A percentile compares a stretch with the other conserved stretches of the same genome.
Evolutionary conservation across 2,888 invertebrate species (phyloP).

Genomic region (Ectobius pallidus): DNA sequence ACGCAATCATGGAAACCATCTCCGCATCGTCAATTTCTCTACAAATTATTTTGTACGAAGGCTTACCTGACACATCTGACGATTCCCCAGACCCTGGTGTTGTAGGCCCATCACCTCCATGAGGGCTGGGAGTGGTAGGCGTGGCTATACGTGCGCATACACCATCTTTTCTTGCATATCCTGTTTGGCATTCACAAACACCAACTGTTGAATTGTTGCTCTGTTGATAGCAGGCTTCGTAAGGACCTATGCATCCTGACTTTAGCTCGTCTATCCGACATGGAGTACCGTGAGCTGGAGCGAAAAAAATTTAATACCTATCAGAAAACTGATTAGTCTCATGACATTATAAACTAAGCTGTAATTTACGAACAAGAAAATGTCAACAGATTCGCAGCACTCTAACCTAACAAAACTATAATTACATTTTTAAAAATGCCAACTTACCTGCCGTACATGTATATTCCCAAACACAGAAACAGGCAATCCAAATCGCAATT

Average conservation of each 20-base stretch:
- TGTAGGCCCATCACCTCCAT: neutral
- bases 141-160: neutral
- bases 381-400: no score
- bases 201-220: neutral
- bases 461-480: neutral
- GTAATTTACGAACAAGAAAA: no score
- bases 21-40: no score
- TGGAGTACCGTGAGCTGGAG: no score
- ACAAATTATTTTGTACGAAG: no score
- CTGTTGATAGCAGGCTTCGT: neutral
- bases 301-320: no score
- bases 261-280: neutral
- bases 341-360: no score
- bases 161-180: neutral
- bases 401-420: no score
- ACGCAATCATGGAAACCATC: no score
- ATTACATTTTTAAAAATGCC: neutral
- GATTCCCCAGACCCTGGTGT: neutral
- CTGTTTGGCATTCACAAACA: neutral
- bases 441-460: neutral
- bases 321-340: no score
- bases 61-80: neutral
- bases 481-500: neutral
- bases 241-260: neutral
- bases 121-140: neutral